Evolutionary conservation across 1,140 invertebrate genomes (phyloP).

Genomic region (Dendroctonus valens): DNA sequence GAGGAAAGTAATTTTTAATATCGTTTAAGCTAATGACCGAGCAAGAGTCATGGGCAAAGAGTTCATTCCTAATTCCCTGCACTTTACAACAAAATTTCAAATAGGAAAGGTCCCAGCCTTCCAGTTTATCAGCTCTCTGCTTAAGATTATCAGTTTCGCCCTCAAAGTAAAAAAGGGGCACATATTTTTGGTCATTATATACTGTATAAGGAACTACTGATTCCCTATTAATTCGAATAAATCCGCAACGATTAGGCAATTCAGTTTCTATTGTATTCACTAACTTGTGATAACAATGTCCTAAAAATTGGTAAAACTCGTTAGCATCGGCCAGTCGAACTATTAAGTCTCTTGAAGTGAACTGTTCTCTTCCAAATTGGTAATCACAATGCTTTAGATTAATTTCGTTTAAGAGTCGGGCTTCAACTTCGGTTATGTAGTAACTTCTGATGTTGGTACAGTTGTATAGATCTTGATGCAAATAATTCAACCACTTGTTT

Average conservation of each 20-base stretch:
- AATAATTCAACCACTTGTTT: constrained; percentile 79
- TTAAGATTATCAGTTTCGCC: constrained; percentile 88
- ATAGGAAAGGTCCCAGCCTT: constrained; percentile 89
- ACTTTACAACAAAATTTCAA: constrained; percentile 93
- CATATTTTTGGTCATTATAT: constrained; percentile 78
- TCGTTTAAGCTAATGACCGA: constrained; percentile 85
- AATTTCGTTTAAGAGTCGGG: constrained; percentile 88
- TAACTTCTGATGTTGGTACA: constrained; percentile 91
- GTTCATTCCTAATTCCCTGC: constrained; percentile 86
- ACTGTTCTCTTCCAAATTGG: constrained; percentile 86
- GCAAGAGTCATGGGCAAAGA: constrained; percentile 86
- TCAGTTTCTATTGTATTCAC: constrained; percentile 62
- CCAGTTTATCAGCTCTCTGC: constrained; percentile 77
- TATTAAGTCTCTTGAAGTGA: constrained; percentile 86
- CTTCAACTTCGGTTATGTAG: constrained; percentile 89
- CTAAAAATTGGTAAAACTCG: constrained; percentile 88
- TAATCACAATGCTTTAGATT: constrained; percentile 89
- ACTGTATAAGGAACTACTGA: constrained; percentile 91
- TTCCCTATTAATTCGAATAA: constrained; percentile 91
- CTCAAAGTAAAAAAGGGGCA: constrained; percentile 93
- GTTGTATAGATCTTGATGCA: constrained; percentile 80
- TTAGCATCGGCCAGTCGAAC: constrained; percentile 82
- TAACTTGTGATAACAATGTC: constrained; percentile 83
- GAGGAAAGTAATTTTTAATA: constrained; percentile 87
- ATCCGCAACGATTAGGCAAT: constrained; percentile 81